Evolutionary conservation across 2,113 vertebrate species (phyloP).

Genomic region (Alexandromys fortis): DNA sequence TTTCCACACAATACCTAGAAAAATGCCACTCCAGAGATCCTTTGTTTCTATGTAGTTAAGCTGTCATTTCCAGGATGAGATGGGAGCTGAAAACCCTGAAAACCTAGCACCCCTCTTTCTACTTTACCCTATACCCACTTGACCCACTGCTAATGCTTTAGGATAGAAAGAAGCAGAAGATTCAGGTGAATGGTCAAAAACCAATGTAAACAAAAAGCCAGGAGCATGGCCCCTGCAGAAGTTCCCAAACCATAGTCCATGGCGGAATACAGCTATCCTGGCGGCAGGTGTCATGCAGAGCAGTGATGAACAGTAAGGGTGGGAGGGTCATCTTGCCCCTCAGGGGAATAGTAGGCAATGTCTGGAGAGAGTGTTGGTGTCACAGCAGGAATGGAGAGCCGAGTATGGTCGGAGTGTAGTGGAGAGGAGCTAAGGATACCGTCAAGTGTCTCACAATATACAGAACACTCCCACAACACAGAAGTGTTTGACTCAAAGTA

Average conservation of each 20-base stretch:
- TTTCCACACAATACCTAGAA: neutral
- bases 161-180: neutral
- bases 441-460: no score
- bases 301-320: neutral
- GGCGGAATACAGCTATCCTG: fast-evolving
- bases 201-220: neutral
- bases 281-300: neutral
- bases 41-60: neutral
- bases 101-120: neutral
- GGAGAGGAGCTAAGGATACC: neutral
- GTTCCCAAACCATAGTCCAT: neutral
- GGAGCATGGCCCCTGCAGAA: neutral
- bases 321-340: neutral
- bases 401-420: neutral
- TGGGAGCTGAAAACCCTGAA: neutral
- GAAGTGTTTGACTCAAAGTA: neutral
- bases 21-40: neutral
- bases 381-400: fast-evolving
- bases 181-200: neutral
- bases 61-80: neutral
- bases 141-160: neutral
- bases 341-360: neutral
- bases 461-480: neutral
- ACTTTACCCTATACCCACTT: neutral
- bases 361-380: neutral